Percentiles rank a stretch among this genome's conserved stretches.
Evolutionary conservation across 2,888 invertebrate species (phyloP).

Genomic region (Melinaea marsaeus): DNA sequence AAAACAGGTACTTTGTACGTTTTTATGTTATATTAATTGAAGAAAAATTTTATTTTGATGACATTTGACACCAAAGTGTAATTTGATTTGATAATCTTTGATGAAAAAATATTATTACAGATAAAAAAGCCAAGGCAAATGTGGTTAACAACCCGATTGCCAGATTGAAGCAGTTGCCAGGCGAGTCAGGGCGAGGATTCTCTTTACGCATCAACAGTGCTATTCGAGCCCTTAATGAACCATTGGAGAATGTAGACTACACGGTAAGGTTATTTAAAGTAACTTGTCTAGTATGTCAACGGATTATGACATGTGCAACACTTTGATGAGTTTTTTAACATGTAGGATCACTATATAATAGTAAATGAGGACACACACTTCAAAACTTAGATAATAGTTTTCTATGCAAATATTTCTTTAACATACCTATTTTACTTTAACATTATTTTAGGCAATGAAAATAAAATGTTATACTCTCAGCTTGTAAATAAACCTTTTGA

Average conservation of each 20-base stretch:
- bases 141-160: slow-evolving; percentile 60
- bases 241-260: slow-evolving; percentile 45
- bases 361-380: too few relatives aligned
- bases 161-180: slow-evolving; percentile 76
- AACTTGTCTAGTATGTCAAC: too few relatives aligned
- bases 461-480: too few relatives aligned
- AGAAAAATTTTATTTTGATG: neutral
- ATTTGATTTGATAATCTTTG: neutral
- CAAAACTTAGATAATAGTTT: too few relatives aligned
- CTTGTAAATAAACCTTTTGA: too few relatives aligned
- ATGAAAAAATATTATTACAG: slow-evolving; percentile 16
- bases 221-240: slow-evolving; percentile 73
- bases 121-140: slow-evolving; percentile 10
- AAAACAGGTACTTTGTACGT: slow-evolving; percentile 28
- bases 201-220: slow-evolving; percentile 81
- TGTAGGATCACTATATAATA: too few relatives aligned
- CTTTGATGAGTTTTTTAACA: too few relatives aligned
- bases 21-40: slow-evolving; percentile 9
- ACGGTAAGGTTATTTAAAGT: slow-evolving; percentile 42
- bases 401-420: too few relatives aligned
- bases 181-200: slow-evolving; percentile 81
- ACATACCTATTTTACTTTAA: too few relatives aligned
- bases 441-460: too few relatives aligned
- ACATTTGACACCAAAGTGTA: neutral
- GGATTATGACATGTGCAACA: too few relatives aligned